Evolutionary conservation across 2,797 vertebrate genomes (phyloP), one percentile per base, ranked within the genome.

Genomic region (Sphenodon punctatus): DNA sequence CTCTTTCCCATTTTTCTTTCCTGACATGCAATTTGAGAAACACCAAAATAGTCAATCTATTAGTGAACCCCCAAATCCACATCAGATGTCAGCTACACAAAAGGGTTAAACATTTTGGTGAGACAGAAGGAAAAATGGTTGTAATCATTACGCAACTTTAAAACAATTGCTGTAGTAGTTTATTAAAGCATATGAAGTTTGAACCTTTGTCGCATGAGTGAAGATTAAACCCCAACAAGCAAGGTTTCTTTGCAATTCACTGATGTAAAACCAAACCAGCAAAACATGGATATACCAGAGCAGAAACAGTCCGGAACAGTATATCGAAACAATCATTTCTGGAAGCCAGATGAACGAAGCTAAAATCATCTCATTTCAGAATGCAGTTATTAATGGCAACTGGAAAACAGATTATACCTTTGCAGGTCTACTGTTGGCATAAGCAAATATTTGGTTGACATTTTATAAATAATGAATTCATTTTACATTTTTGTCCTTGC

Each of bases 61-160:
- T 88, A 86, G 92, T 27, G 51, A 14, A 27, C 42, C 8, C 20
- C 17, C 25, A 39, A 39, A 66, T 88, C 34, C 3, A 1, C 70
- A 87, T 61, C 80, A 88, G 85, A 88, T 86, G 82, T 88, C 71
- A 78, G 73, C 80, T 78, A 78, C 56, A n/a, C n/a, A n/a, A n/a
- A n/a, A n/a, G n/a, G n/a, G n/a, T n/a, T n/a, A n/a, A n/a, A n/a
- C n/a, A n/a, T n/a, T n/a, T n/a, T n/a, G n/a, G n/a, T n/a, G n/a
- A n/a, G n/a, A n/a, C n/a, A n/a, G n/a, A n/a, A n/a, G n/a, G n/a
- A n/a, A n/a, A n/a, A n/a, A n/a, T n/a, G n/a, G n/a, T n/a, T n/a
- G n/a, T n/a, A n/a, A n/a, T n/a, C n/a, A n/a, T n/a, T n/a, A n/a
- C n/a, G n/a, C n/a, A n/a, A n/a, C n/a, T n/a, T n/a, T n/a, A n/a